Percentiles rank a stretch among this genome's conserved stretches.
phyloP scores from a whole-genome alignment of 2,888 invertebrate genomes.

The Nemotelus nigrinus region DNA sequence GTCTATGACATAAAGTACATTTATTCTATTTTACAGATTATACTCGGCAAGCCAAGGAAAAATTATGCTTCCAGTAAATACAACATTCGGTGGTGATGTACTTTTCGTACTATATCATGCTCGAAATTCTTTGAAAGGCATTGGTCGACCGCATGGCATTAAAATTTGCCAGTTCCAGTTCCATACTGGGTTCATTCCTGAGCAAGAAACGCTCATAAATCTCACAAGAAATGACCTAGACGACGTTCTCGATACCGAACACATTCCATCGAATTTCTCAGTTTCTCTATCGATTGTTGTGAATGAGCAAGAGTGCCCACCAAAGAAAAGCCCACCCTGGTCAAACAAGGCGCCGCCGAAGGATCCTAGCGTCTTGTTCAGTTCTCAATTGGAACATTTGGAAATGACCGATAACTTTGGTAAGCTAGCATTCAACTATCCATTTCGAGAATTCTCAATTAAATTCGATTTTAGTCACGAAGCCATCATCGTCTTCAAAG shows the following conservation, averaged over 20 bases:
- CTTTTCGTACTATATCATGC: constrained; percentile 85
- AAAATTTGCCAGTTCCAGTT: constrained; percentile 89
- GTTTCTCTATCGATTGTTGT: constrained; percentile 77
- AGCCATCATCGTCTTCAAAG: constrained; percentile 58
- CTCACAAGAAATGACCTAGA: constrained; percentile 83
- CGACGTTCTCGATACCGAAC: constrained; percentile 78
- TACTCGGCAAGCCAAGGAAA: constrained; percentile 62
- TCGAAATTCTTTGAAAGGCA: constrained; percentile 82
- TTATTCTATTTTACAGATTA: constrained; percentile 54
- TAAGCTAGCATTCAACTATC: constrained; percentile 59
- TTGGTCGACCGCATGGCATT: constrained; percentile 82
- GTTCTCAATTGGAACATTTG: constrained; percentile 81
- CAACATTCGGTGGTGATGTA: constrained; percentile 86
- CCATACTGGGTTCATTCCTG: constrained; percentile 86
- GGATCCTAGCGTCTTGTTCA: constrained; percentile 71
- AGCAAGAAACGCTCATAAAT: constrained; percentile 78
- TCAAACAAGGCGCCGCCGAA: constrained; percentile 73
- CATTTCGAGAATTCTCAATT: not conserved
- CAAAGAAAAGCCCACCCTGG: constrained; percentile 79
- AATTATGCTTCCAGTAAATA: constrained; percentile 75
- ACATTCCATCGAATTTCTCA: constrained; percentile 76
- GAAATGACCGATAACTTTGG: constrained; percentile 87
- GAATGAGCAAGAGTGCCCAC: constrained; percentile 74
- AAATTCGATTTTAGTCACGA: constrained; percentile 59
- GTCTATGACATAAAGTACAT: too few species aligned